Conservation (phyloP, 2,888 invertebrate genomes). For the Galerucella pusilla region DNA sequence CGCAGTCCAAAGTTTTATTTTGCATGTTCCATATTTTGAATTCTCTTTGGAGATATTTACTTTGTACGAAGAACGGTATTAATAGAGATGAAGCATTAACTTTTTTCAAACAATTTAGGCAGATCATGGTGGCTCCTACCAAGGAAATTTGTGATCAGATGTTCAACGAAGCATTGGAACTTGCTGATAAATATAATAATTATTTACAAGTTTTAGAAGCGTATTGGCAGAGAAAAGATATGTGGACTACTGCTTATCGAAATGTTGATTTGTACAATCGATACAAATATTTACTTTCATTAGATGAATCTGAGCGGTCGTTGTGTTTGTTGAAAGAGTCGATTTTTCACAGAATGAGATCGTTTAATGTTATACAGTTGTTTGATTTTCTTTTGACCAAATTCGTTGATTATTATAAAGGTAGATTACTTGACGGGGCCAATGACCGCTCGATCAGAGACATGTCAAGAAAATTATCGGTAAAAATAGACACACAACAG, state of each 20-base stretch:
- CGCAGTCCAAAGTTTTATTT: slow-evolving; percentile 21
- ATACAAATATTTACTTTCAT: slow-evolving; percentile 9
- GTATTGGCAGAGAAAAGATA: slow-evolving; percentile 24
- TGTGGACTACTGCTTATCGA: slow-evolving; percentile 23
- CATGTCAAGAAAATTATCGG: slow-evolving; percentile 22
- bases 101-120: slow-evolving; percentile 26
- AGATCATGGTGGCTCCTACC: slow-evolving; percentile 20
- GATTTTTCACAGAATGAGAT: slow-evolving; percentile 26
- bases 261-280: not conserved
- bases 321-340: slow-evolving; percentile 15
- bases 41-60: slow-evolving; percentile 22
- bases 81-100: slow-evolving; percentile 11
- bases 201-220: slow-evolving; percentile 24
- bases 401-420: slow-evolving; percentile 23
- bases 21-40: slow-evolving; percentile 27
- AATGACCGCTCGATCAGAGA: slow-evolving; percentile 14
- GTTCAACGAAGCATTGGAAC: slow-evolving; percentile 13
- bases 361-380: slow-evolving; percentile 26
- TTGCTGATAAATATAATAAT: slow-evolving; percentile 16
- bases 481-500: slow-evolving; percentile 8
- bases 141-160: slow-evolving; percentile 11
- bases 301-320: slow-evolving; percentile 7
- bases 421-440: slow-evolving; percentile 16
- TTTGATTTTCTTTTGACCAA: slow-evolving; percentile 26
- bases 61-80: slow-evolving; percentile 27